Conservation (phyloP, 2,797 vertebrate genomes). For the Odontamblyopus lacepedii region DNA sequence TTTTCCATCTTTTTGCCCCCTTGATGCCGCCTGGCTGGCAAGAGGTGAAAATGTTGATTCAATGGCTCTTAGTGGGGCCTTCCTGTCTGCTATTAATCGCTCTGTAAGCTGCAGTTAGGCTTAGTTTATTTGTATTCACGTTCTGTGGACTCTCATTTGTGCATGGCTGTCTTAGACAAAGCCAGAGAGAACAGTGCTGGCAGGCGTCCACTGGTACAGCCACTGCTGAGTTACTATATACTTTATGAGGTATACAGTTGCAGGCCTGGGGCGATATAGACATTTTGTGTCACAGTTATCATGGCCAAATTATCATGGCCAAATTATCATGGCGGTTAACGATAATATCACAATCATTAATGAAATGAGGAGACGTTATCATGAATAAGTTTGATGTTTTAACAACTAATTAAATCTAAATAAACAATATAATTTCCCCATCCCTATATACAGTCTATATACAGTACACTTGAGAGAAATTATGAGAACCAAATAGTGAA, state of each 20-base stretch:
- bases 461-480: neutral
- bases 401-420: no score
- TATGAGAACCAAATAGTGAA: neutral
- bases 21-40: conserved; percentile 16
- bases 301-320: no score
- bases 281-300: no score
- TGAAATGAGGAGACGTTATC: no score
- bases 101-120: conserved; percentile 53
- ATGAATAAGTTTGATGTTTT: no score
- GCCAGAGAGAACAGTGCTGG: conserved; percentile 50
- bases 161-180: conserved; percentile 57
- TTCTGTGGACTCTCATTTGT: conserved; percentile 56
- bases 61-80: conserved; percentile 59
- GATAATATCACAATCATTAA: no score
- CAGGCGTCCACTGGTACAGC: conserved; percentile 42
- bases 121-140: conserved; percentile 47
- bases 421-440: no score
- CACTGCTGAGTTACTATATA: conserved; percentile 46
- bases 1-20: conserved; percentile 15
- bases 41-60: conserved; percentile 60
- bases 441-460: neutral
- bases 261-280: no score
- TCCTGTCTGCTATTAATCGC: conserved; percentile 71
- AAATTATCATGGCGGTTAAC: no score
- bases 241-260: conserved; percentile 36